A percentile compares a stretch with the other conserved stretches of the same genome.
Evolutionary conservation across 2,888 invertebrate genomes (phyloP).

Genomic region (Troides aeacus): DNA sequence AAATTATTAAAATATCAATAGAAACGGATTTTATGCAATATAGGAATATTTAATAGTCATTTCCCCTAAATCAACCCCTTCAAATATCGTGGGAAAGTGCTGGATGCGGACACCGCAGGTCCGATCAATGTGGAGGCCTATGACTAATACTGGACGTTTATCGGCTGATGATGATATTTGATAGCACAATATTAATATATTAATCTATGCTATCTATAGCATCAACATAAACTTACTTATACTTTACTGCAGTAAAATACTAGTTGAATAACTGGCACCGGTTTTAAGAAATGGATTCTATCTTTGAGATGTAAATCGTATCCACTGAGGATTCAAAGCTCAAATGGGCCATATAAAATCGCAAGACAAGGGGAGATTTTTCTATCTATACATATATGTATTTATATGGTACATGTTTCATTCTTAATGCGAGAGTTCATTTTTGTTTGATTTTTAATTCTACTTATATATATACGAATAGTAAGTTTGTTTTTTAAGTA

Average conservation of each 20-base stretch:
- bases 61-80: too few species aligned
- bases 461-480: too few species aligned
- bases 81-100: too few species aligned
- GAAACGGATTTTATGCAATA: neutral
- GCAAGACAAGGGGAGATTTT: conserved; percentile 32
- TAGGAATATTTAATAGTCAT: too few species aligned
- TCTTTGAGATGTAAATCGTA: conserved; percentile 64
- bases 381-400: neutral
- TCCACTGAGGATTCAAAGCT: conserved; percentile 53
- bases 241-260: neutral
- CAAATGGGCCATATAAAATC: conserved; percentile 48
- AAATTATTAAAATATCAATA: neutral
- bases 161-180: too few species aligned
- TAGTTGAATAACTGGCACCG: conserved; percentile 34
- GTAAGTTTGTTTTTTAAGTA: too few species aligned
- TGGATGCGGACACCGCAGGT: too few species aligned
- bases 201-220: neutral
- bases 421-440: too few species aligned
- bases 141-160: too few species aligned
- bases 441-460: too few species aligned
- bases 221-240: neutral
- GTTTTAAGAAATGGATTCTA: conserved; percentile 50
- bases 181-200: neutral
- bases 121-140: too few species aligned
- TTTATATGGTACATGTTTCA: too few species aligned